A percentile compares a stretch with the other conserved stretches of the same genome.
These are phyloP conservation scores for Orchestia grillus DNA, from an alignment of 1,140 invertebrate species.

Conservation along the genomic window DNA sequence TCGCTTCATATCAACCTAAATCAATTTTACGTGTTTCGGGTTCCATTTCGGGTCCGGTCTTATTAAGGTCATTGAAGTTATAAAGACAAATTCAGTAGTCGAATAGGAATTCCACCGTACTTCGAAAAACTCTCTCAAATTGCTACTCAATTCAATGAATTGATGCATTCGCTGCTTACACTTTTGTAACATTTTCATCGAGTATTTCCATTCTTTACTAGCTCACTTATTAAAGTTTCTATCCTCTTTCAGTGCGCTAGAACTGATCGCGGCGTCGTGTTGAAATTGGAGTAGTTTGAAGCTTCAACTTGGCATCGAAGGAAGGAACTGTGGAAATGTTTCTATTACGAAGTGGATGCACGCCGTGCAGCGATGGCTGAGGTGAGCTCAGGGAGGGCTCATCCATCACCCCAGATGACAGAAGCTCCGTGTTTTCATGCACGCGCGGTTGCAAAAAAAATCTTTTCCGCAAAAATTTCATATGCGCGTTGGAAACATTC, in stretches of 20 bases:
- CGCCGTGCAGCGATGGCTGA: background rate
- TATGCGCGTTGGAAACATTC: background rate
- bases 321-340: background rate
- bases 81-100: too few relatives aligned
- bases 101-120: too few relatives aligned
- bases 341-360: background rate
- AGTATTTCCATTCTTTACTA: background rate
- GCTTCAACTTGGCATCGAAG: background rate
- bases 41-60: too few relatives aligned
- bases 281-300: background rate
- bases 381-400: background rate
- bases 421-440: constrained; percentile 1
- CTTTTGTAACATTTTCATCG: background rate
- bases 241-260: background rate
- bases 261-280: background rate
- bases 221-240: background rate
- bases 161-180: background rate
- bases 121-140: background rate
- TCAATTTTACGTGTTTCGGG: too few relatives aligned
- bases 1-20: too few relatives aligned
- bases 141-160: background rate
- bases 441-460: background rate
- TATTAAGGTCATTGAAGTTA: too few relatives aligned
- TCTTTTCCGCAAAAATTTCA: background rate
- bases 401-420: constrained; percentile 26